Percentiles rank a stretch among this genome's conserved stretches.
phyloP scores from a whole-genome alignment of 2,113 vertebrate species.

The Colistium nudipinnis region DNA sequence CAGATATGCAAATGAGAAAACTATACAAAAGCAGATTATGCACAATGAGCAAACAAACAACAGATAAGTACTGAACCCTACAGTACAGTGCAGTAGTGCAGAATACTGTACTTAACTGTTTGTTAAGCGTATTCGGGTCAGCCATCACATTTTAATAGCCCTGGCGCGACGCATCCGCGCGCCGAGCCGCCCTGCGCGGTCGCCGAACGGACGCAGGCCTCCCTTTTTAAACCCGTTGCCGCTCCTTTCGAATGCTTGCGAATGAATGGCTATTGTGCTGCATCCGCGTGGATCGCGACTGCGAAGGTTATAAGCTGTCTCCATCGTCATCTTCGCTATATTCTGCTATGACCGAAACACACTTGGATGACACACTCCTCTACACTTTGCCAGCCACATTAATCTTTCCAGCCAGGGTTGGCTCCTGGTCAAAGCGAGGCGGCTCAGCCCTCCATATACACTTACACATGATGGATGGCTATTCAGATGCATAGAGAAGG shows the following conservation, averaged over 20 bases:
- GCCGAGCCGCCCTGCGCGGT: neutral
- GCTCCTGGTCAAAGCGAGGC: constrained; percentile 61
- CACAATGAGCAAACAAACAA: too few species aligned
- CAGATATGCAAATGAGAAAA: too few species aligned
- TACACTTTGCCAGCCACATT: constrained; percentile 66
- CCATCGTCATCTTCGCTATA: constrained; percentile 54
- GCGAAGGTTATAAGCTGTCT: constrained; percentile 47
- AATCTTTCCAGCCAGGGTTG: constrained; percentile 71
- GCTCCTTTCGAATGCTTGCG: neutral
- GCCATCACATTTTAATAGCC: constrained; percentile 3
- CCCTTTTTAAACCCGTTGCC: neutral
- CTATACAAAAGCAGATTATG: too few species aligned
- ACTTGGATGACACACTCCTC: constrained; percentile 65
- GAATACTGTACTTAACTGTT: neutral
- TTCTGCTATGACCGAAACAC: constrained; percentile 66
- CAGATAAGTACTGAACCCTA: neutral
- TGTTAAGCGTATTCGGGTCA: neutral
- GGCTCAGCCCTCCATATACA: constrained; percentile 63
- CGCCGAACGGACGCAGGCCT: neutral
- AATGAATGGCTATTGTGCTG: neutral
- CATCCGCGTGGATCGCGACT: neutral
- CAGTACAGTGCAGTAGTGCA: neutral
- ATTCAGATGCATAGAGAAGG: constrained; percentile 67
- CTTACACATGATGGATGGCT: constrained; percentile 75
- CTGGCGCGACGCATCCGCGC: neutral